Conservation (phyloP, 2,888 invertebrate species). For the Hirtodrosophila alboralis region DNA sequence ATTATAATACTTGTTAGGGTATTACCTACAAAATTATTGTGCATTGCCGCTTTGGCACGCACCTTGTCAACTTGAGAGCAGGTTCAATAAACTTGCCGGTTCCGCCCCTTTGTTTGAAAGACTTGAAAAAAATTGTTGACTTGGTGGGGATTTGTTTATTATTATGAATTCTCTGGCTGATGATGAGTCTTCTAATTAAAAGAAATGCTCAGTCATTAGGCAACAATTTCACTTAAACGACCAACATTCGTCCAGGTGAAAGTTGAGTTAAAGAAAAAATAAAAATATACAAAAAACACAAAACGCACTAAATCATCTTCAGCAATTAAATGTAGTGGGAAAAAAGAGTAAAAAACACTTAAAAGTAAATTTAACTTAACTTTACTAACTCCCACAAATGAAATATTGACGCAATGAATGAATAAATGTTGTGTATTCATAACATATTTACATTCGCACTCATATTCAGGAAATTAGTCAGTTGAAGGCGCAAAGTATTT, state of each 20-base stretch:
- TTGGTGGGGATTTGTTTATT: slow-evolving; percentile 25
- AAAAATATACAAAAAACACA: slow-evolving; percentile 30
- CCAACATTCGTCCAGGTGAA: slow-evolving; percentile 60
- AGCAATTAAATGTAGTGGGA: slow-evolving; percentile 57
- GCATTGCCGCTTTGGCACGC: slow-evolving; percentile 47
- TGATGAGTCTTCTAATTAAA: slow-evolving; percentile 73
- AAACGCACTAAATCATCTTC: slow-evolving; percentile 56
- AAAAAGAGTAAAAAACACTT: slow-evolving; percentile 46
- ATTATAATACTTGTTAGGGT: too few relatives aligned
- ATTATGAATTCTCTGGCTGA: slow-evolving; percentile 34
- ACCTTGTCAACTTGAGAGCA: slow-evolving; percentile 40
- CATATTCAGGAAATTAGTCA: slow-evolving; percentile 39
- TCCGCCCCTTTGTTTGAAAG: slow-evolving; percentile 51
- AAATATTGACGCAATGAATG: slow-evolving; percentile 23
- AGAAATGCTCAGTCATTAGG: slow-evolving; percentile 75
- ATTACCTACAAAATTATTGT: slow-evolving; percentile 13
- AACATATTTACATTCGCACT: slow-evolving; percentile 20
- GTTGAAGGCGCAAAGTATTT: slow-evolving; percentile 15
- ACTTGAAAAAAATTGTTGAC: too few relatives aligned
- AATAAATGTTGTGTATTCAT: slow-evolving; percentile 15
- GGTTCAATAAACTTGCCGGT: slow-evolving; percentile 58
- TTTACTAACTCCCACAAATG: slow-evolving; percentile 54
- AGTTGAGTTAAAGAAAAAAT: slow-evolving; percentile 45
- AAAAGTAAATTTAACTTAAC: slow-evolving; percentile 52
- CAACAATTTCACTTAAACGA: slow-evolving; percentile 71